A percentile compares a stretch with the other conserved stretches of the same genome.
phyloP scores from a whole-genome alignment of 1,140 invertebrate species.

The Pectinophora gossypiella region DNA sequence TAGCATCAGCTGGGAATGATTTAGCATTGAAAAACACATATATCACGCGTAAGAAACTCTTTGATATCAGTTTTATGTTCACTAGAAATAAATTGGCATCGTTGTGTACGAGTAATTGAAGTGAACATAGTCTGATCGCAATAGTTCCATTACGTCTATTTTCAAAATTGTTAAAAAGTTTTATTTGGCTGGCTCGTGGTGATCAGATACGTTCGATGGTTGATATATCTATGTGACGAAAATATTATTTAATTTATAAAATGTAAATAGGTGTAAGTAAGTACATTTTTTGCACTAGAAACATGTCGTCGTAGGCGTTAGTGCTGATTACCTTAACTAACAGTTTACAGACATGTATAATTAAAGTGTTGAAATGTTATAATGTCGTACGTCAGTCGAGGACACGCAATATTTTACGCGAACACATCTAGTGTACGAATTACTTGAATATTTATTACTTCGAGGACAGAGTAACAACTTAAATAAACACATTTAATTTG shows the following conservation, averaged over 20 bases:
- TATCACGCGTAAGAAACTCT: conserved; percentile 4
- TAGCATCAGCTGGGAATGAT: conserved; percentile 1
- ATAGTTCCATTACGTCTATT: neutral
- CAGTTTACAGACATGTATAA: neutral
- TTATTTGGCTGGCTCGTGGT: neutral
- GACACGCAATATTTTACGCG: neutral
- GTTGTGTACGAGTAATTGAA: conserved; percentile 1
- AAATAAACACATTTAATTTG: neutral
- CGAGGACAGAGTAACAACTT: conserved; percentile 1
- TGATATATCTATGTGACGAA: no score
- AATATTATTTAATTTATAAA: no score
- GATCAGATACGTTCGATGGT: no score
- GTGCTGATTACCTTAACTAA: no score
- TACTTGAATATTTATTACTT: neutral
- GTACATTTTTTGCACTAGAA: no score
- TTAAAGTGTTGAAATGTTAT: neutral
- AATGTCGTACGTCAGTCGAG: no score
- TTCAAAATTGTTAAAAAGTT: neutral
- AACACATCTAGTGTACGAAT: neutral
- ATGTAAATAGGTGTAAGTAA: no score
- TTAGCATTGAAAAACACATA: conserved; percentile 5
- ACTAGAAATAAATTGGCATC: conserved; percentile 3
- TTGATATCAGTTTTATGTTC: conserved; percentile 10
- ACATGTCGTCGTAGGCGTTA: no score
- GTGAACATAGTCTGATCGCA: neutral